Evolutionary conservation across 2,888 invertebrate species (phyloP), one percentile per base, ranked within the genome.

Genomic region (Smittia aterrima): DNA sequence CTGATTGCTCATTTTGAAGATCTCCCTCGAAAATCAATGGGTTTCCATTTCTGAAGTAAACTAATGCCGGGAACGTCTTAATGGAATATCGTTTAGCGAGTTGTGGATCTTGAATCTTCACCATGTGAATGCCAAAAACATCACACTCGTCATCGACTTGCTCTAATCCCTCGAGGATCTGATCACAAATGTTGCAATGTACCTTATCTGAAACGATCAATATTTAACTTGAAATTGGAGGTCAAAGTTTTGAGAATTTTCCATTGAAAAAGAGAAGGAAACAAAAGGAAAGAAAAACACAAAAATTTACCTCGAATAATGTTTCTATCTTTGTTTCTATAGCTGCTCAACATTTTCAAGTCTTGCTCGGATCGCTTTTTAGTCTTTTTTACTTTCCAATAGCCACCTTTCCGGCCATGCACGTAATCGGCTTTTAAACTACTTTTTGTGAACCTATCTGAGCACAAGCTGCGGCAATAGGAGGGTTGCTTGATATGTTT

Each of bases 1-100:
- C 94, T 0, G 92, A 92, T 79, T 94, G 92, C 83, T 95, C 95
- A 79, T 95, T 95, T 83, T 94, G 94, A 67, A 96, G 84, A 83
- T 96, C 95, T 25, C 95, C 95, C 88, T 94, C 94, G 79, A 92
- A 95, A 6, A 95, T 83, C 40, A 94, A 85, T 4, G 95, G 95
- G 83, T 95, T 95, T 66, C 95, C 95, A 79, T 94, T 95, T 79
- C 94, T 89, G 82, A 93, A 93, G 81, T 95, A 96, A 0, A 96
- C 94, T 80, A 96, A 86, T 11, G 95, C 95, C 1, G 96, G 96
- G 83, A 93, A 96, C 72, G 95, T 96, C 82, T 95, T 95, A 76
- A 96, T 96, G 76, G 95, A 95, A 84, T 96, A 96, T 78, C 95
- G 87, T 81, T 95, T 96, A 4, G 96, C 95, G 75, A 96, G 82